Evolutionary conservation across 1,140 invertebrate genomes (phyloP).

Genomic region (Papilio dardanus): DNA sequence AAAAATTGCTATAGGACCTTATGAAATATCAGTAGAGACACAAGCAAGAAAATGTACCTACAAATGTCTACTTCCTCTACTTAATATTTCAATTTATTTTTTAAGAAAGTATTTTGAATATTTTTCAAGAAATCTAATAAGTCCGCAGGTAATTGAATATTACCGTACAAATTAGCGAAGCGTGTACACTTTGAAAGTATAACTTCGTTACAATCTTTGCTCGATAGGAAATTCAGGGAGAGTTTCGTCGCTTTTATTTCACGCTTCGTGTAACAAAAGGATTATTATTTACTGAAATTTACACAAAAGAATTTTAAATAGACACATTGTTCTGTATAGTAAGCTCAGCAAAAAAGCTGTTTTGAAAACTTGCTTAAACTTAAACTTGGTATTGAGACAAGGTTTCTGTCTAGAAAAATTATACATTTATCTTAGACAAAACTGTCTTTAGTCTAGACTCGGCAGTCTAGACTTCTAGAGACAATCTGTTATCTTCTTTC

Average conservation of each 20-base stretch:
- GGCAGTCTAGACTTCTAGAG: too few relatives aligned
- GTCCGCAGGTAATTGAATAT: neutral
- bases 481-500: too few relatives aligned
- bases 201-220: constrained; percentile 4
- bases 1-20: neutral
- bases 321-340: neutral
- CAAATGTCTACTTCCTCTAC: neutral
- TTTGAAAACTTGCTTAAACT: too few relatives aligned
- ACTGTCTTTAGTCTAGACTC: too few relatives aligned
- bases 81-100: neutral
- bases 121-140: neutral
- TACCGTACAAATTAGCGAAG: neutral
- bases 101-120: neutral
- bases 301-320: neutral
- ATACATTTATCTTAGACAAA: too few relatives aligned
- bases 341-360: too few relatives aligned
- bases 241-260: neutral
- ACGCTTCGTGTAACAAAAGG: neutral
- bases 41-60: neutral
- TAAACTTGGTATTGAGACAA: too few relatives aligned
- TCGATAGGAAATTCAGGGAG: neutral
- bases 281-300: neutral
- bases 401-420: too few relatives aligned
- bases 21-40: neutral
- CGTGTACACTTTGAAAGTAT: neutral